phyloP scores from a whole-genome alignment of 2,888 invertebrate species.

The Melinaea menophilus region DNA sequence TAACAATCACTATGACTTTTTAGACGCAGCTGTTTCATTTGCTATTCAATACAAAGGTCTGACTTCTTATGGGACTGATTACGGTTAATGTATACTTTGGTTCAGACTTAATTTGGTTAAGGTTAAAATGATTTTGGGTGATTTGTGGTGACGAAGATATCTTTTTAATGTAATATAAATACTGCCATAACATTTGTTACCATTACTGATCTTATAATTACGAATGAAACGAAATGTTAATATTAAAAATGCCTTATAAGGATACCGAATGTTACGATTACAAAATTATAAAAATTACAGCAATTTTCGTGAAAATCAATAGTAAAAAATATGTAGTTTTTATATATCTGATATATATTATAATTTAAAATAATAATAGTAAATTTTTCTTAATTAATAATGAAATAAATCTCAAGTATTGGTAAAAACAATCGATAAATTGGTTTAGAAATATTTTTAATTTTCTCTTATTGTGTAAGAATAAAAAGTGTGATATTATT shows the following conservation, averaged over 20 bases:
- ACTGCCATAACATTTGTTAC: constrained; percentile 20
- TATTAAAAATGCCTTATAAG: too few relatives aligned
- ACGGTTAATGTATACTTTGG: constrained; percentile 50
- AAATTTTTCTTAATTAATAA: too few relatives aligned
- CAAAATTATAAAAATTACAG: too few relatives aligned
- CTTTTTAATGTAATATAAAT: background rate
- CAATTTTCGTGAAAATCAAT: too few relatives aligned
- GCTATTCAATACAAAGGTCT: constrained; percentile 86
- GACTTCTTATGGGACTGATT: constrained; percentile 70
- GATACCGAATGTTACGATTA: too few relatives aligned
- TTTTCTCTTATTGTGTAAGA: background rate
- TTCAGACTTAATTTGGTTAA: background rate
- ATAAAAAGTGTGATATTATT: constrained; percentile 29
- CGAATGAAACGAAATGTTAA: background rate
- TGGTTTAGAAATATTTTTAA: too few relatives aligned
- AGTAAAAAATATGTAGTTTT: too few relatives aligned
- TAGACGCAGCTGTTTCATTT: constrained; percentile 85
- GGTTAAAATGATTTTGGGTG: constrained; percentile 11
- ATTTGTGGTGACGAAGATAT: constrained; percentile 12
- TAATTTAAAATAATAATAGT: too few relatives aligned
- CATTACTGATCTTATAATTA: constrained; percentile 15
- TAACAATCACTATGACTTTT: constrained; percentile 74
- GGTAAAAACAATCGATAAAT: too few relatives aligned
- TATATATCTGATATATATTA: too few relatives aligned
- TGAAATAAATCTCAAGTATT: too few relatives aligned